These are phyloP conservation scores for Oncorhynchus tshawytscha DNA, from an alignment of 2,113 vertebrate genomes.

Conservation along the genomic window DNA sequence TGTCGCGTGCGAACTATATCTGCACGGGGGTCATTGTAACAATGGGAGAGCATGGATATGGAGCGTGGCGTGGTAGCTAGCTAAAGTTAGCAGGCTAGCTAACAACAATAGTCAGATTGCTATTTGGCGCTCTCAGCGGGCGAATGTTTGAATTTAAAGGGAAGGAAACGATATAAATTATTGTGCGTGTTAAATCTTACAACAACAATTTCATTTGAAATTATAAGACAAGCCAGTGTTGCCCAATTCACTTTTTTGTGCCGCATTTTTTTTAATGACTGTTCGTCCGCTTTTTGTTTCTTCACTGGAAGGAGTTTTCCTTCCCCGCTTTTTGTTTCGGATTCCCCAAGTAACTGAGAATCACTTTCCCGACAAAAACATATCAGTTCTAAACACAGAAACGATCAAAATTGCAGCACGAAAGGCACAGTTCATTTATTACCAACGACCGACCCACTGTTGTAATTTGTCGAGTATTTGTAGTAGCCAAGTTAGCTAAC, in stretches of 20 bases:
- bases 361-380: background rate
- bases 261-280: constrained; percentile 21
- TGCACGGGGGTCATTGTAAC: constrained; percentile 52
- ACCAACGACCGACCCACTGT: no score
- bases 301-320: constrained; percentile 1
- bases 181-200: background rate
- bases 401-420: background rate
- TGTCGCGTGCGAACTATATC: constrained; percentile 14
- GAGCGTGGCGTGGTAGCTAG: constrained; percentile 72
- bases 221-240: background rate
- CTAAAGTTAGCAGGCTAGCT: constrained; percentile 68
- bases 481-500: background rate
- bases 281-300: constrained; percentile 70
- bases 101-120: constrained; percentile 65
- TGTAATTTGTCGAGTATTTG: no score
- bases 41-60: constrained; percentile 72
- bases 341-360: background rate
- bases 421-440: no score
- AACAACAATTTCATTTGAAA: background rate
- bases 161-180: background rate
- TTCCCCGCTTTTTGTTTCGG: constrained; percentile 9
- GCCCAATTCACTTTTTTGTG: background rate
- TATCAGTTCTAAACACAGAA: background rate
- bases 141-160: constrained; percentile 66
- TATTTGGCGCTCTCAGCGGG: constrained; percentile 70